phyloP scores from a whole-genome alignment of 1,140 invertebrate genomes.

The Heliconius eleuchia region DNA sequence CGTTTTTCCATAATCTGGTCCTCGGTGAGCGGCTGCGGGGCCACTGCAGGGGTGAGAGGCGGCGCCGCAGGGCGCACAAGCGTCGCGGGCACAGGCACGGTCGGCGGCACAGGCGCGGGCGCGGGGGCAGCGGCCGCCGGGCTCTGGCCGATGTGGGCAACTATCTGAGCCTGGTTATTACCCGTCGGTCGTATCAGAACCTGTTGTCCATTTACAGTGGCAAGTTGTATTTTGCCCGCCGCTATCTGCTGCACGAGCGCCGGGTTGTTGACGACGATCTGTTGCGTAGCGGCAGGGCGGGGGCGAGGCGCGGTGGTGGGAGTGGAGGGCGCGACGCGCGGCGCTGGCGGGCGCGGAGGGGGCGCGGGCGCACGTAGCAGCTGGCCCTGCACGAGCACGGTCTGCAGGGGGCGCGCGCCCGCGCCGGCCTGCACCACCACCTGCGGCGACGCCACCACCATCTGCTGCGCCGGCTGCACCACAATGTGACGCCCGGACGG shows the following conservation, averaged over 20 bases:
- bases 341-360: conserved; percentile 30
- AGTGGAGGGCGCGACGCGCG: conserved; percentile 43
- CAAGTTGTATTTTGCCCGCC: conserved; percentile 90
- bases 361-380: conserved; percentile 49
- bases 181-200: conserved; percentile 88
- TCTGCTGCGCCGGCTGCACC: conserved; percentile 53
- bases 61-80: conserved; percentile 30
- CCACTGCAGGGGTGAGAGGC: conserved; percentile 44
- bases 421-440: conserved; percentile 49
- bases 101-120: conserved; percentile 46
- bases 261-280: conserved; percentile 89
- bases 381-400: conserved; percentile 70
- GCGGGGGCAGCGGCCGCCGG: conserved; percentile 48
- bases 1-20: conserved; percentile 85
- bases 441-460: conserved; percentile 54
- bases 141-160: conserved; percentile 82
- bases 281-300: conserved; percentile 71
- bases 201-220: conserved; percentile 91
- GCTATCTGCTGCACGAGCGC: conserved; percentile 89
- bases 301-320: conserved; percentile 50
- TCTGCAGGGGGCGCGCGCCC: conserved; percentile 57
- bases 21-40: conserved; percentile 66
- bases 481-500: conserved; percentile 63
- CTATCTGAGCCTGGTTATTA: conserved; percentile 87
- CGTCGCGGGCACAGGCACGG: conserved; percentile 29